Evolutionary conservation across 2,888 invertebrate species (phyloP).

Genomic region (Drosophila villosipedis): DNA sequence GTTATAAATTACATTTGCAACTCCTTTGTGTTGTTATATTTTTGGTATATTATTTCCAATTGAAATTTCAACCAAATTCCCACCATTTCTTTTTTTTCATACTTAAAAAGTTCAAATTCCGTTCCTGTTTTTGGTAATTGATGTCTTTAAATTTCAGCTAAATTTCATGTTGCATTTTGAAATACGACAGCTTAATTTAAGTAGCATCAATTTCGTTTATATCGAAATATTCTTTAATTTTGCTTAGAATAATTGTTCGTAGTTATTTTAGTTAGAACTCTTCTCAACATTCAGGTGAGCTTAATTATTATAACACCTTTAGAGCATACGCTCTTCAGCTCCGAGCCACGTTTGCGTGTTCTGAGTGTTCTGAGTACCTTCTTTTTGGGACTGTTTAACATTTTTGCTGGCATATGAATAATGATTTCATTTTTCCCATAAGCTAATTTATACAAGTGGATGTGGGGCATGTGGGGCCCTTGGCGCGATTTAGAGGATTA

Average conservation of each 20-base stretch:
- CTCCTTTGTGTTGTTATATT: no score
- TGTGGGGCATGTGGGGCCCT: slow-evolving; percentile 55
- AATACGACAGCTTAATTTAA: background rate
- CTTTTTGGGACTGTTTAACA: slow-evolving; percentile 63
- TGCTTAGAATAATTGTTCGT: background rate
- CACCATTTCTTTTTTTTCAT: background rate
- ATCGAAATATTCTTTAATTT: background rate
- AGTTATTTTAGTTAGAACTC: slow-evolving; percentile 1
- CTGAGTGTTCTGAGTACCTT: slow-evolving; percentile 7
- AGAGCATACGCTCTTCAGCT: slow-evolving; percentile 29
- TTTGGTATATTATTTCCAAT: background rate
- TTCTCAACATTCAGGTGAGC: slow-evolving; percentile 36
- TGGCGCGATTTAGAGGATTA: slow-evolving; percentile 82
- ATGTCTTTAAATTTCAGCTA: background rate
- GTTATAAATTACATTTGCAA: background rate
- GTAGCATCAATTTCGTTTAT: background rate
- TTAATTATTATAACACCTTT: slow-evolving; percentile 52
- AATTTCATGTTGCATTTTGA: background rate
- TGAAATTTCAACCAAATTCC: background rate
- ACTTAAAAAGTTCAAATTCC: background rate
- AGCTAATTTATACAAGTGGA: slow-evolving; percentile 82
- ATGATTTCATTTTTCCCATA: slow-evolving; percentile 83
- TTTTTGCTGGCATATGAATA: slow-evolving; percentile 79
- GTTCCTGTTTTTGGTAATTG: background rate
- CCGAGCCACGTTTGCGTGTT: slow-evolving; percentile 13